Evolutionary conservation across 2,797 vertebrate genomes (phyloP).

Genomic region (Numenius phaeopus): DNA sequence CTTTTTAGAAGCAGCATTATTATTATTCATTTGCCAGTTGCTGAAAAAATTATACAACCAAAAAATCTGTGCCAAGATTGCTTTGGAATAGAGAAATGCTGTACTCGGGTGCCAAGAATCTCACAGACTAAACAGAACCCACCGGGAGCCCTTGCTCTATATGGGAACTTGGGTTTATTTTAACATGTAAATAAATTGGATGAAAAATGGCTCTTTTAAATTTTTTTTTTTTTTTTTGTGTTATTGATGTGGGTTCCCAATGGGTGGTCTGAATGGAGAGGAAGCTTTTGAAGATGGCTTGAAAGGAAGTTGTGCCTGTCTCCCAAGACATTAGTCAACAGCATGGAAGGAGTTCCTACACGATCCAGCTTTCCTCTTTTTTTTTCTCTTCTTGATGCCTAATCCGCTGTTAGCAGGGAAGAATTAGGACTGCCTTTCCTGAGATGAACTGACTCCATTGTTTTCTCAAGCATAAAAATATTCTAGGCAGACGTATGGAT

Average conservation of each 20-base stretch:
- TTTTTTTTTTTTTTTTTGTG: not conserved
- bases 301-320: not conserved
- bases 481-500: not conserved
- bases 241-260: slow-evolving; percentile 15
- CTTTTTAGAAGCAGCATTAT: slow-evolving; percentile 14
- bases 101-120: not conserved
- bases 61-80: slow-evolving; percentile 30
- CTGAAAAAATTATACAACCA: slow-evolving; percentile 49
- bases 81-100: slow-evolving; percentile 33
- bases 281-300: slow-evolving; percentile 57
- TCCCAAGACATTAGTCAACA: not conserved
- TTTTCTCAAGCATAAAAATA: slow-evolving; percentile 27
- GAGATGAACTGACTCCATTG: slow-evolving; percentile 19
- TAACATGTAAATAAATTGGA: slow-evolving; percentile 27
- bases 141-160: slow-evolving; percentile 28
- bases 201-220: slow-evolving; percentile 18
- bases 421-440: not conserved
- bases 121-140: slow-evolving; percentile 60
- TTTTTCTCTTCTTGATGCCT: not conserved
- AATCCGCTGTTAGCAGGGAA: not conserved
- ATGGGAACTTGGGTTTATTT: slow-evolving; percentile 7
- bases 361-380: slow-evolving; percentile 12
- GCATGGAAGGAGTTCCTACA: not conserved
- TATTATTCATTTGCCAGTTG: not conserved
- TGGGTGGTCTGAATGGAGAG: slow-evolving; percentile 13